Evolutionary conservation across 2,888 invertebrate genomes (phyloP), one percentile per base, ranked within the genome.

Genomic region (Xestobium rufovillosum): DNA sequence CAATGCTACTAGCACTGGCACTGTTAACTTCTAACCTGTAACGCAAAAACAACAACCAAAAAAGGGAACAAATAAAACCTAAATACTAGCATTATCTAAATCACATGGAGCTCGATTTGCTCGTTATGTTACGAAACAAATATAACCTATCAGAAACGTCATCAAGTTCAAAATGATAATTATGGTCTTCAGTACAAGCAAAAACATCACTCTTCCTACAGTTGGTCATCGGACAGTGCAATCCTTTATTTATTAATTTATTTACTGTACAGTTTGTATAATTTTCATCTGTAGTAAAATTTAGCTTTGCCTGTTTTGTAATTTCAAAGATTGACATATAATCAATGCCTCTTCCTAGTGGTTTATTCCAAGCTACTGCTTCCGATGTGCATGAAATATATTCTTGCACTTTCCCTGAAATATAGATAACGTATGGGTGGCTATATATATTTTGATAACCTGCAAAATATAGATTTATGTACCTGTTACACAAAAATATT

Each of bases 201-300:
- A 19, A 8, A n/a, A 19, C 23, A 19, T 19, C 23, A 19, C 6
- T n/a, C 23, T 19, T 19, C n/a, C 23, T 19, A 19, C 23, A 19
- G 23, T 19, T 19, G 23, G 23, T 19, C 23, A 19, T 19, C n/a
- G 23, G 23, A n/a, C 23, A 19, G n/a, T 19, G 23, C n/a, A 19
- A 8, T 19, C 23, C 23, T 19, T 8, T 19, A 19, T 19, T 19
- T 19, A 19, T 19, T 19, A 19, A 19, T 19, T 19, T 19, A n/a
- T 19, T 19, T n/a, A 19, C 23, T 8, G 23, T 19, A 19, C 23
- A 19, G 6, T 19, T n/a, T 8, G 23, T 19, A n/a, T 8, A 19
- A 19, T 19, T 19, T 6, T n/a, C 6, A 19, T 19, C 23, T 19
- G 6, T n/a, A 8, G 23, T 8, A 19, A 19, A 19, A 19, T 19